Percentiles rank a stretch among this genome's conserved stretches.
These are phyloP conservation scores for Aphodius granarius DNA, from an alignment of 2,888 invertebrate species.

Conservation along the genomic window DNA sequence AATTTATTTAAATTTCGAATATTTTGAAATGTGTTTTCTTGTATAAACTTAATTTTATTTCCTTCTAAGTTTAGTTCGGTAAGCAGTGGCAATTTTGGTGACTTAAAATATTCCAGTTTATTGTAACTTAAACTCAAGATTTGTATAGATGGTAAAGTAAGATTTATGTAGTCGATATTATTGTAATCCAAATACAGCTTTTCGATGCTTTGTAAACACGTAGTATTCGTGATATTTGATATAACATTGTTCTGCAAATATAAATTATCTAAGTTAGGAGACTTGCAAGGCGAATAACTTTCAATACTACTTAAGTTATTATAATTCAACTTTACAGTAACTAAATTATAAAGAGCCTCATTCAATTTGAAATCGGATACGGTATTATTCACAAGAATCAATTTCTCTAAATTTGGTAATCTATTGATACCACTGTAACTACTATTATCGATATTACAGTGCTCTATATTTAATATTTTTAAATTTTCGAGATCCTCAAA, in stretches of 20 bases:
- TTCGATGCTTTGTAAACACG: constrained; percentile 23
- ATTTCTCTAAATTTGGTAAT: constrained; percentile 27
- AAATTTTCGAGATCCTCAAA: constrained; percentile 15
- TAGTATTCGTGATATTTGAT: constrained; percentile 7
- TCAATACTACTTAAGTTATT: constrained; percentile 15
- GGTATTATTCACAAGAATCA: constrained; percentile 18
- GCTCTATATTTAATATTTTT: constrained; percentile 26
- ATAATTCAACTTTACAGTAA: constrained; percentile 16
- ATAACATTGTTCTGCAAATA: constrained; percentile 22
- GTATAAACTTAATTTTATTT: constrained; percentile 22
- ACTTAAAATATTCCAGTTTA: constrained; percentile 23
- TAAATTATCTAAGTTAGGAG: constrained; percentile 16
- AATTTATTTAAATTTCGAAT: constrained; percentile 26
- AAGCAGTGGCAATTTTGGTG: constrained; percentile 14
- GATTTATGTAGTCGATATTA: constrained; percentile 13
- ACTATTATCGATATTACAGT: constrained; percentile 34
- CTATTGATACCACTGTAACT: constrained; percentile 32
- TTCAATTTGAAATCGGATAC: constrained; percentile 1
- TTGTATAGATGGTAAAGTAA: constrained; percentile 2
- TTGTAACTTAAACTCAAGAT: constrained; percentile 29
- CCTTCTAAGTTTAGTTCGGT: constrained; percentile 28
- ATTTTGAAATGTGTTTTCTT: constrained; percentile 18
- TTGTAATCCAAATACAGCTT: constrained; percentile 27
- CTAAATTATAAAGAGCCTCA: not conserved
- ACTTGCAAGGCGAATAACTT: constrained; percentile 4